Evolutionary conservation across 2,888 invertebrate genomes (phyloP), one percentile per base, ranked within the genome.

Genomic region (Philopedon plagiatum): DNA sequence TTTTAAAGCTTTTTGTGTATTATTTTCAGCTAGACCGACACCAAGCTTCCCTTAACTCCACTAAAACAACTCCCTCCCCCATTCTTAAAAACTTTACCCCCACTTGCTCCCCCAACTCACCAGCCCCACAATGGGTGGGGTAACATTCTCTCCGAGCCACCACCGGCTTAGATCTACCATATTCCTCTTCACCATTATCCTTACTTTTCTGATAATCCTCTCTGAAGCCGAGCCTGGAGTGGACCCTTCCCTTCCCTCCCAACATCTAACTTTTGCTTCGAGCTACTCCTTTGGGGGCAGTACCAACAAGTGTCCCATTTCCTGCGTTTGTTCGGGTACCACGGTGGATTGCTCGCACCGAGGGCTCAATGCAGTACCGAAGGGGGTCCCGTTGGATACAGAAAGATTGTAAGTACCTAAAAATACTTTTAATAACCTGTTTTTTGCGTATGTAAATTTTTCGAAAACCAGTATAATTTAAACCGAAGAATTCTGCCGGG

Each of bases 381-480:
- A 64, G 15, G 71, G 71, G 23, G 65, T 74, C 21, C 74, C 74
- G 7, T 19, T 58, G 9, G 66, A 71, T 56, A 71, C 74, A 8
- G 74, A 74, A 74, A 74, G 68, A 74, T 44, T 74, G 74, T 74
- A 65, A 74, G 74, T 74, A n/a, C n/a, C n/a, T n/a, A n/a, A n/a
- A n/a, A 39, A 15, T 13, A 34, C 46, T 67, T 37, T 26, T 57
- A 21, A 9, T 32, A 32, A 13, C n/a, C n/a, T 54, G 11, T 18
- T 63, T 54, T 62, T 5, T 61, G 32, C n/a, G n/a, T n/a, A n/a
- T n/a, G n/a, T n/a, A n/a, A n/a, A n/a, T n/a, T n/a, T n/a, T n/a
- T n/a, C n/a, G n/a, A n/a, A n/a, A n/a, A n/a, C n/a, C n/a, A n/a
- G n/a, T n/a, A n/a, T n/a, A n/a, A n/a, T n/a, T n/a, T n/a, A n/a